A percentile compares a stretch with the other conserved stretches of the same genome.
phyloP scores from a whole-genome alignment of 1,140 invertebrate genomes.

The Diplogasteroides magnus region DNA sequence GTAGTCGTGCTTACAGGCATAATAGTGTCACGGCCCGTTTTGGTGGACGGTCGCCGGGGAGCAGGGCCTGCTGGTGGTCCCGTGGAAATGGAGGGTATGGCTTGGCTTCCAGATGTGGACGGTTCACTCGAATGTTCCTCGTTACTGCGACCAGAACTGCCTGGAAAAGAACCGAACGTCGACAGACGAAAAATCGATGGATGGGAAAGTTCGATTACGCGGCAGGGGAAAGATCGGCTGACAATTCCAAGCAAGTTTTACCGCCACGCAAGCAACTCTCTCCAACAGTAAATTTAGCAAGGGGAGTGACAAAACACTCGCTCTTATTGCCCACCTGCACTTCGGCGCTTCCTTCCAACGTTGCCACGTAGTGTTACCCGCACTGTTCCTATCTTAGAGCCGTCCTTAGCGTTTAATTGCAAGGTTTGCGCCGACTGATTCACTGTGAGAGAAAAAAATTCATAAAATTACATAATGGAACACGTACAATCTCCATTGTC shows the following conservation, averaged over 20 bases:
- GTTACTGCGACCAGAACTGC: not conserved
- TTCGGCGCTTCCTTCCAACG: not conserved
- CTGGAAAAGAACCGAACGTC: not conserved
- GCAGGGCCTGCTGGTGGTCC: not conserved
- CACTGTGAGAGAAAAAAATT: constrained; percentile 22
- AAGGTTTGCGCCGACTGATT: constrained; percentile 29
- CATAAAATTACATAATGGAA: constrained; percentile 28
- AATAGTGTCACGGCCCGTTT: not conserved
- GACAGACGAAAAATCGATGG: no score
- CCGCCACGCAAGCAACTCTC: no score
- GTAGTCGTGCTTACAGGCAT: no score
- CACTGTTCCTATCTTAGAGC: constrained; percentile 32
- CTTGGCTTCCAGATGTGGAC: not conserved
- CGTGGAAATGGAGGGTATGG: not conserved
- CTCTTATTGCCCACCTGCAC: no score
- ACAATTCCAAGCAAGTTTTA: no score
- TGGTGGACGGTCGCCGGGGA: not conserved
- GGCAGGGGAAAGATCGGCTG: no score
- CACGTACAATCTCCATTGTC: constrained; percentile 49
- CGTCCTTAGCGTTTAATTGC: constrained; percentile 34
- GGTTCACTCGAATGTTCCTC: not conserved
- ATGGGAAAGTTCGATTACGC: no score
- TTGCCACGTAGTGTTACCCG: not conserved
- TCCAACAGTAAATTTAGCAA: not conserved
- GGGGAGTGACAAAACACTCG: no score